phyloP scores from a whole-genome alignment of 2,797 vertebrate genomes.

The Gobionotothen gibberifrons region DNA sequence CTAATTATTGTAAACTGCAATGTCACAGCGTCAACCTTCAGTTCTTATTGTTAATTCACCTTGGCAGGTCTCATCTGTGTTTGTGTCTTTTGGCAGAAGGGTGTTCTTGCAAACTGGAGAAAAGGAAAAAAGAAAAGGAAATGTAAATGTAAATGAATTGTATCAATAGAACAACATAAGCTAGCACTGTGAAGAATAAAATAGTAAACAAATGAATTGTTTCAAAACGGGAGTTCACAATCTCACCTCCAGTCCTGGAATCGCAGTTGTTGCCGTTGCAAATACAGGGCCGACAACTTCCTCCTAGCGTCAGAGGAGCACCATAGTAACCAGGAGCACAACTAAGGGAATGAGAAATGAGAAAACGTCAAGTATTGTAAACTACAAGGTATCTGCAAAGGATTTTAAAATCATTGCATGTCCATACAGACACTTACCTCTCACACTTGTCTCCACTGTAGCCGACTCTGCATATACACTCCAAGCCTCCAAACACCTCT shows the following conservation, averaged over 20 bases:
- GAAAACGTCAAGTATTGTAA: background rate
- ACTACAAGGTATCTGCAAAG: background rate
- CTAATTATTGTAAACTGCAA: background rate
- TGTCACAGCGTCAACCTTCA: background rate
- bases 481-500: slow-evolving; percentile 80
- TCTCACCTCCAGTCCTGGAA: slow-evolving; percentile 90
- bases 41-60: slow-evolving; percentile 76
- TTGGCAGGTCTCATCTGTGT: slow-evolving; percentile 86
- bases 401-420: background rate
- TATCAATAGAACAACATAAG: background rate
- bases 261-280: slow-evolving; percentile 92
- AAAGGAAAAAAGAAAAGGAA: slow-evolving; percentile 18
- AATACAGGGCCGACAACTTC: slow-evolving; percentile 89
- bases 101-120: slow-evolving; percentile 90
- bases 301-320: slow-evolving; percentile 85
- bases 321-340: slow-evolving; percentile 95
- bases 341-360: slow-evolving; percentile 74
- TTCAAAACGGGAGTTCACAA: background rate
- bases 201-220: background rate
- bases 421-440: slow-evolving; percentile 79
- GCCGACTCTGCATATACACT: slow-evolving; percentile 90
- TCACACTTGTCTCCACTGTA: slow-evolving; percentile 90
- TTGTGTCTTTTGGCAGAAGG: slow-evolving; percentile 90
- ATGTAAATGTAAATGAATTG: background rate
- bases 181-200: background rate